Conservation (phyloP, 2,797 vertebrate species). For the Lagodon rhomboides region DNA sequence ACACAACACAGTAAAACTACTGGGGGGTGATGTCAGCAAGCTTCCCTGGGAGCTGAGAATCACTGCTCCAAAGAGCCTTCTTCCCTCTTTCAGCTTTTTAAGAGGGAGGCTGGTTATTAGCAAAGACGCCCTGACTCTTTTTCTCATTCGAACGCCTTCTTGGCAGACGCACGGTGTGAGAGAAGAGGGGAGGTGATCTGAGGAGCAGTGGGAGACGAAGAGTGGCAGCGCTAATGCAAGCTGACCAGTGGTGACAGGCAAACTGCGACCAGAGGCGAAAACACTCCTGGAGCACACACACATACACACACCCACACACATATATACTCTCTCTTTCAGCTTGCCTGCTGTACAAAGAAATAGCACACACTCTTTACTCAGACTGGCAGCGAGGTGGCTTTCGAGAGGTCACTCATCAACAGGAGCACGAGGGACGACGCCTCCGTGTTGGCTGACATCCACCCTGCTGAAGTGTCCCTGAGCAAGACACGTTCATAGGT, state of each 20-base stretch:
- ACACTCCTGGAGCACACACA: conserved; percentile 36
- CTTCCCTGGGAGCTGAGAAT: conserved; percentile 30
- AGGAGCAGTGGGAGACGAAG: conserved; percentile 58
- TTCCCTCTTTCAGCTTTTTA: conserved; percentile 19
- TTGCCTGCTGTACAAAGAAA: conserved; percentile 36
- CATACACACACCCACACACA: conserved; percentile 13
- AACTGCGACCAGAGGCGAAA: conserved; percentile 72
- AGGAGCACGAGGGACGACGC: conserved; percentile 41
- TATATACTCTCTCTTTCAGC: conserved; percentile 35
- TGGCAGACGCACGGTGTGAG: conserved; percentile 44
- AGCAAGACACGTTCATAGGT: conserved; percentile 44
- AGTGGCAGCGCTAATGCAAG: conserved; percentile 67
- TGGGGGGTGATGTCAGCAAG: conserved; percentile 26
- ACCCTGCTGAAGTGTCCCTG: conserved; percentile 47
- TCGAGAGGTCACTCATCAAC: conserved; percentile 50
- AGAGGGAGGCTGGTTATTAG: conserved; percentile 26
- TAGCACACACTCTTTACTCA: conserved; percentile 51
- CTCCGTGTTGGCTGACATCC: conserved; percentile 51
- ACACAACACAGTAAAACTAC: conserved; percentile 23
- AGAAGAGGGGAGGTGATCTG: conserved; percentile 59
- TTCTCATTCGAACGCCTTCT: conserved; percentile 44
- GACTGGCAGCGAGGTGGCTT: conserved; percentile 59
- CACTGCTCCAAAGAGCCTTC: conserved; percentile 25
- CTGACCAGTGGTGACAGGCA: conserved; percentile 74
- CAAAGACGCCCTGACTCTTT: conserved; percentile 22